Conservation (phyloP, 2,113 vertebrate genomes). For the Crocuta crocuta region DNA sequence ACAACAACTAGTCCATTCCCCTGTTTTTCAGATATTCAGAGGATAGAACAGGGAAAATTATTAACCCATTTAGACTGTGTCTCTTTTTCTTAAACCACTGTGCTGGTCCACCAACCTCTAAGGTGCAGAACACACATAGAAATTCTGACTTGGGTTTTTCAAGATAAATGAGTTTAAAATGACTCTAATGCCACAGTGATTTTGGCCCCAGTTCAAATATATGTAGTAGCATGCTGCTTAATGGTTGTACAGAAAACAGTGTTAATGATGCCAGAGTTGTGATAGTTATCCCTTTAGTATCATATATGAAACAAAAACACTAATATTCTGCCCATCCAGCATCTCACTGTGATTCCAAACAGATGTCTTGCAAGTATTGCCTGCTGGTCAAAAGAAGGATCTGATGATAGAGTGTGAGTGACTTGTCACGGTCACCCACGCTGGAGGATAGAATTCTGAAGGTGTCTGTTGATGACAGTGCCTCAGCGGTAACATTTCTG, state of each 20-base stretch:
- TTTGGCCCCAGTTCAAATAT: neutral
- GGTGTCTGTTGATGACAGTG: neutral
- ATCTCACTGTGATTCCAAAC: neutral
- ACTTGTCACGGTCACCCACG: neutral
- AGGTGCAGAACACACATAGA: neutral
- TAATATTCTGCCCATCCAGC: neutral
- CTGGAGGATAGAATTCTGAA: neutral
- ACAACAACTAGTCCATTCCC: neutral
- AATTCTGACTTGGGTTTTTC: neutral
- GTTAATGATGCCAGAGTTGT: neutral
- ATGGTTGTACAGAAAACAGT: neutral
- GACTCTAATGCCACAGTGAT: neutral
- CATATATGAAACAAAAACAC: neutral
- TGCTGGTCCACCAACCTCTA: neutral
- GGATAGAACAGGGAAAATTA: neutral
- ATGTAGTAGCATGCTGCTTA: neutral
- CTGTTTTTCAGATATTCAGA: neutral
- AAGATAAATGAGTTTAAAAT: neutral
- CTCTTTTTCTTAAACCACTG: neutral
- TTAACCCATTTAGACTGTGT: neutral
- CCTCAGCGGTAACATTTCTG: conserved; percentile 18
- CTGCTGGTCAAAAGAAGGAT: neutral
- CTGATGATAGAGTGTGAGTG: neutral
- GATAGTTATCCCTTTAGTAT: neutral
- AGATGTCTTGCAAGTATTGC: conserved; percentile 40